Base-by-base conservation (phyloP, 2,888 invertebrate genomes). In the Camponotus fellah region DNA sequence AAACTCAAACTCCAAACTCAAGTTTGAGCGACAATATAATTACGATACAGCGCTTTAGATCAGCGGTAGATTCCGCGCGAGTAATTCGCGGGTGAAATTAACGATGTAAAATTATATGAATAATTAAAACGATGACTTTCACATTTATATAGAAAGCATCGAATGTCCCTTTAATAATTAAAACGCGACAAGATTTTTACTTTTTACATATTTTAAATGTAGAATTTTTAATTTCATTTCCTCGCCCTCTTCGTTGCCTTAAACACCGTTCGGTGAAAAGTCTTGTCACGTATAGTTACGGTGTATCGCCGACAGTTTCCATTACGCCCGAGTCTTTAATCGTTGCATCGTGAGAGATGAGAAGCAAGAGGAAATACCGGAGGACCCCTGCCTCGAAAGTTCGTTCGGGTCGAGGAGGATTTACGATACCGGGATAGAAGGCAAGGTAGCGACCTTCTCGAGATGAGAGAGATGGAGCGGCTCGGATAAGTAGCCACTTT, bases 261-360 rank as follows among this genome's bases (percentile, higher is more conserved):
- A 0, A 21, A 34, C 34, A 34, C 12, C 79, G 26, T 62, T 12
- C 64, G 32, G 37, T 37, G 62, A 77, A 82, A 83, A 83, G 2
- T 84, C 81, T 76, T 77, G 40, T 65, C 77, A 69, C 53, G 37
- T 43, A 62, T 56, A 60, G 26, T 65, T 60, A 69, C 49, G 72
- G n/a, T 80, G n/a, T 69, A 60, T 77, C 40, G 21, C 56, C 9
- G 40, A 26, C 34, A 56, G 53, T 72, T 85, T 86, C 69, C 85
- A 90, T 77, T 80, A 77, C 69, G 68, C n/a, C 43, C 40, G 17
- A 58, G 58, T 62, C 64, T 82, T 82, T 79, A 85, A 87, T 84
- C 64, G 69, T 80, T 82, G 62, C 62, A 26, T 34, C 34, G n/a
- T 17, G 65, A 49, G 49, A 17, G 49, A 49, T 49, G 8, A 40